Percentiles rank a stretch among this genome's conserved stretches.
These are phyloP conservation scores for Sigmodon hispidus DNA, from an alignment of 2,113 vertebrate genomes.

Conservation along the genomic window DNA sequence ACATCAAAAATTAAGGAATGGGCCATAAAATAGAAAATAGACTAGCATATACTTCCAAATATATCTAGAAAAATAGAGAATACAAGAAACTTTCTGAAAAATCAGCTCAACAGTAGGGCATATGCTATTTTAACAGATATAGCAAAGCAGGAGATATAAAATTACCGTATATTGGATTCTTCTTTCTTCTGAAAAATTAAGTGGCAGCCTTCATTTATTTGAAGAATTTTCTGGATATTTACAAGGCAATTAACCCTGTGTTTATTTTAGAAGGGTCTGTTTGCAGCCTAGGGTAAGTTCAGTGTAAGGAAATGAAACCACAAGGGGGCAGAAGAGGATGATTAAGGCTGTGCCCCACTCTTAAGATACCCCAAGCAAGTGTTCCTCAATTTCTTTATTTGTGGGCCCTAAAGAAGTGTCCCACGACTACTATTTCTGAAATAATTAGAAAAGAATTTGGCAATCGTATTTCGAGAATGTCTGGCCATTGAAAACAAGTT, in stretches of 20 bases:
- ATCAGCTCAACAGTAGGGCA: not conserved
- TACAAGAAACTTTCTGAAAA: not conserved
- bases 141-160: not conserved
- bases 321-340: slow-evolving; percentile 70
- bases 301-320: not conserved
- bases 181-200: not conserved
- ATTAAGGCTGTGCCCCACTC: not conserved
- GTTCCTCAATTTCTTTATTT: not conserved
- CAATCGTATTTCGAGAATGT: not conserved
- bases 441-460: not conserved
- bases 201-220: not conserved
- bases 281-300: not conserved
- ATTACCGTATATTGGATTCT: too few species aligned
- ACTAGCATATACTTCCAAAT: not conserved
- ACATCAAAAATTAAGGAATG: not conserved
- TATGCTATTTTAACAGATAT: not conserved
- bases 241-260: not conserved
- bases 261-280: not conserved
- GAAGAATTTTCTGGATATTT: not conserved
- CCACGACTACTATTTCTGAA: not conserved
- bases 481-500: not conserved
- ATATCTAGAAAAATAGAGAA: not conserved
- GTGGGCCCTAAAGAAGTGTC: not conserved
- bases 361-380: too few species aligned
- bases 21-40: not conserved